Evolutionary conservation across 2,888 invertebrate genomes (phyloP), one percentile per base, ranked within the genome.

Genomic region (Seira ritae): DNA sequence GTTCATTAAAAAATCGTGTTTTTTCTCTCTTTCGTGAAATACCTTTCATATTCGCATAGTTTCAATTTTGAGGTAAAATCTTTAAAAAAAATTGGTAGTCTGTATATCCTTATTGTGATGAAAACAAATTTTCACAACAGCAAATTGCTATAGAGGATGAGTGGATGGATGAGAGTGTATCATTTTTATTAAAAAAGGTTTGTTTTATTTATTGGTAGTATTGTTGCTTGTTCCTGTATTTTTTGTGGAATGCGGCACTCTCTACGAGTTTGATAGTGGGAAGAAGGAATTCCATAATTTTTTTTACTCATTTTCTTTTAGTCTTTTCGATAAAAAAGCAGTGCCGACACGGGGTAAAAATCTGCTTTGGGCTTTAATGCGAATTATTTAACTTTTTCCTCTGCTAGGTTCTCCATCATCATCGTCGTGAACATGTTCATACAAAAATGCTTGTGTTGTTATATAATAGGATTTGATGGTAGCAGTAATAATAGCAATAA

Each of bases 1-100:
- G 74, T 70, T 80, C 74, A 80, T 80, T 80, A 80, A 65, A 55
- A 55, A 55, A 55, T 55, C 55, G 55, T 55, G 55, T 55, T 55
- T 55, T 55, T 31, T 31, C 8, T 31, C 31, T 31, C 8, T 31
- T 8, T 31, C 31, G 55, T 55, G 55, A 55, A 55, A 55, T 55
- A 55, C 55, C 55, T 55, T 55, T 31, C 31, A 31, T 31, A 31
- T 31, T 31, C 8, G 8, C 31, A 4, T 31, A 31, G 3, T 8
- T 31, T 31, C 31, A 42, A 42, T 42, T 42, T 42, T 42, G n/a
- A n/a, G n/a, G n/a, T n/a, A n/a, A n/a, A n/a, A n/a, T n/a, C n/a
- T n/a, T n/a, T n/a, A n/a, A n/a, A n/a, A n/a, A n/a, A n/a, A n/a
- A n/a, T n/a, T n/a, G n/a, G n/a, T n/a, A n/a, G n/a, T n/a, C n/a